phyloP scores from a whole-genome alignment of 2,797 vertebrate genomes.

The Numenius phaeopus region DNA sequence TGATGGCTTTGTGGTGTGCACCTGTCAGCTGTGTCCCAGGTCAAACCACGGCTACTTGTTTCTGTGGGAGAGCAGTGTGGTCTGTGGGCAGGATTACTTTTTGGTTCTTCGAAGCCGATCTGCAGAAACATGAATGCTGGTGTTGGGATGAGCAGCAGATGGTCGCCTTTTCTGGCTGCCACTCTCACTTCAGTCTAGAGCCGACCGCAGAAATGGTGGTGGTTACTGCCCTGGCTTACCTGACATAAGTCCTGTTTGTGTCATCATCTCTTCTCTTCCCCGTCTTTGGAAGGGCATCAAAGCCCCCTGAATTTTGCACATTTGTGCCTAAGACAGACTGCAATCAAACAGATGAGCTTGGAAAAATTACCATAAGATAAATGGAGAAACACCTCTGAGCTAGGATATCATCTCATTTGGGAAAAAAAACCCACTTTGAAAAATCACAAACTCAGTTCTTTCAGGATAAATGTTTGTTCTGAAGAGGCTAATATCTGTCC shows the following conservation, averaged over 20 bases:
- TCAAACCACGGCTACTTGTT: not conserved
- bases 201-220: not conserved
- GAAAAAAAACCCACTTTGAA: not conserved
- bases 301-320: not conserved
- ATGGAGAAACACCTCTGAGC: not conserved
- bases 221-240: not conserved
- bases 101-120: not conserved
- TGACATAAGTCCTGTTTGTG: fast-evolving
- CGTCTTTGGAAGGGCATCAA: not conserved
- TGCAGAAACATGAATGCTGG: not conserved
- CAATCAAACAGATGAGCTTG: not conserved
- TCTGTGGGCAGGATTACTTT: not conserved
- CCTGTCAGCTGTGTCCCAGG: not conserved
- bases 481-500: not conserved
- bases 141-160: not conserved
- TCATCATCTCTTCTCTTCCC: not conserved
- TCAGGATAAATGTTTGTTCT: not conserved
- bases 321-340: not conserved
- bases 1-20: not conserved
- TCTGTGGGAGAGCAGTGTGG: not conserved
- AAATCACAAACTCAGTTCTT: not conserved
- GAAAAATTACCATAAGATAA: not conserved
- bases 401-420: not conserved
- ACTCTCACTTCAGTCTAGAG: not conserved
- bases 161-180: not conserved